These are phyloP conservation scores for Ptilodon capucinus DNA, from an alignment of 2,888 invertebrate species.

Conservation along the genomic window DNA sequence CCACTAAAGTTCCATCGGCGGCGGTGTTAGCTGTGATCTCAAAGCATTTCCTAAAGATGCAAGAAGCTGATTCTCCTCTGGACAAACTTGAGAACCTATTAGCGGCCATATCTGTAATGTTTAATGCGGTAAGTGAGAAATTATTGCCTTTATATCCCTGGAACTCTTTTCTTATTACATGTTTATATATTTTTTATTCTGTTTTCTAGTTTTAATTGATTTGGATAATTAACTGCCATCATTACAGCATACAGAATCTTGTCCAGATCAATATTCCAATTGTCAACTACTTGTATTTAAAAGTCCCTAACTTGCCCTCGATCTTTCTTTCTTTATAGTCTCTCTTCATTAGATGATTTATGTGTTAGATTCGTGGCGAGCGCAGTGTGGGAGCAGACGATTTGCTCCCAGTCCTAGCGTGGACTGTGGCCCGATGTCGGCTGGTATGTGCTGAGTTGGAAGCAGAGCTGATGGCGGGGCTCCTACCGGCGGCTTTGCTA, in stretches of 20 bases:
- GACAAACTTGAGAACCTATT: constrained; percentile 96
- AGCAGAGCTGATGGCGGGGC: constrained; percentile 97
- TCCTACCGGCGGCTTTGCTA: constrained; percentile 94
- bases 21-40: constrained; percentile 89
- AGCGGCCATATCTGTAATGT: constrained; percentile 94
- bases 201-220: neutral
- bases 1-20: constrained; percentile 89
- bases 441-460: constrained; percentile 97
- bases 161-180: neutral
- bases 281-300: too few relatives aligned
- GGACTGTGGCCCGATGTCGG: constrained; percentile 94
- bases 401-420: constrained; percentile 94
- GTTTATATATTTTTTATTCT: neutral
- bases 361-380: constrained; percentile 85
- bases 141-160: neutral
- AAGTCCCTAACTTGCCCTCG: neutral
- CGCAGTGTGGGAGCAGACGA: constrained; percentile 92
- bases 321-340: constrained; percentile 15
- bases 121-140: constrained; percentile 85
- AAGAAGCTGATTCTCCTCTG: constrained; percentile 95
- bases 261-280: too few relatives aligned
- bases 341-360: neutral
- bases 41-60: constrained; percentile 90
- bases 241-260: neutral
- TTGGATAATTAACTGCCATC: neutral